phyloP scores from a whole-genome alignment of 2,113 vertebrate genomes.

The Vulpes lagopus region DNA sequence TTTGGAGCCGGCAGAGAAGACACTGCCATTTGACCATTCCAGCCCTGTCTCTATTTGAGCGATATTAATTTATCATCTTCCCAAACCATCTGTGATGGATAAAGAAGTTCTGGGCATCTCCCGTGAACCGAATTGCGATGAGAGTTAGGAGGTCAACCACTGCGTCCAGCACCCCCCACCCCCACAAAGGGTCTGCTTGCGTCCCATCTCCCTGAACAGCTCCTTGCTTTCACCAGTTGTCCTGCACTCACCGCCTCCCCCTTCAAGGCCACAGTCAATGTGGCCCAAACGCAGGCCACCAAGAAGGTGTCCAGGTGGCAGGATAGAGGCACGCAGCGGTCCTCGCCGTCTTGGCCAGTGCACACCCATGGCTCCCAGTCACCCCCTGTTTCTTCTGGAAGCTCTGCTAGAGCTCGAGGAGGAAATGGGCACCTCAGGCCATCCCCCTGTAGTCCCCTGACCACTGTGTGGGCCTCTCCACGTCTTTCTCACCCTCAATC shows the following conservation, averaged over 20 bases:
- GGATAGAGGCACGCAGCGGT: background rate
- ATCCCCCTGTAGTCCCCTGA: background rate
- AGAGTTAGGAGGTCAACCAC: constrained; percentile 78
- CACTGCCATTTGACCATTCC: constrained; percentile 64
- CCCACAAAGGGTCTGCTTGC: constrained; percentile 70
- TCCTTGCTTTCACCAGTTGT: constrained; percentile 80
- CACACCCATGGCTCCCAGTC: rapidly evolving
- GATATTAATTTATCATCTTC: constrained; percentile 82
- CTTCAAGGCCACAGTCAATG: background rate
- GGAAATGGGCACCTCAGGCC: background rate
- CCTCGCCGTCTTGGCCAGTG: background rate
- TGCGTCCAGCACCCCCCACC: constrained; percentile 31
- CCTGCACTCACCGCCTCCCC: background rate
- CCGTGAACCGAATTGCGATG: constrained; percentile 37
- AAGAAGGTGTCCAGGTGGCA: background rate
- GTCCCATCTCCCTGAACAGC: constrained; percentile 78
- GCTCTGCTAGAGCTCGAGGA: background rate
- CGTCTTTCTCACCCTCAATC: background rate
- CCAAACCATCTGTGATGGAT: constrained; percentile 79
- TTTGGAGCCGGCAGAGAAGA: constrained; percentile 61
- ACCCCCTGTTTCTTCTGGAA: background rate
- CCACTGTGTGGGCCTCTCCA: rapidly evolving
- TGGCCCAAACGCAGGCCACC: constrained; percentile 19
- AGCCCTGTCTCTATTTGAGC: constrained; percentile 70
- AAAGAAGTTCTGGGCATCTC: constrained; percentile 75